Evolutionary conservation across 2,113 vertebrate genomes (phyloP).

Genomic region (Phyllopteryx taeniolatus): DNA sequence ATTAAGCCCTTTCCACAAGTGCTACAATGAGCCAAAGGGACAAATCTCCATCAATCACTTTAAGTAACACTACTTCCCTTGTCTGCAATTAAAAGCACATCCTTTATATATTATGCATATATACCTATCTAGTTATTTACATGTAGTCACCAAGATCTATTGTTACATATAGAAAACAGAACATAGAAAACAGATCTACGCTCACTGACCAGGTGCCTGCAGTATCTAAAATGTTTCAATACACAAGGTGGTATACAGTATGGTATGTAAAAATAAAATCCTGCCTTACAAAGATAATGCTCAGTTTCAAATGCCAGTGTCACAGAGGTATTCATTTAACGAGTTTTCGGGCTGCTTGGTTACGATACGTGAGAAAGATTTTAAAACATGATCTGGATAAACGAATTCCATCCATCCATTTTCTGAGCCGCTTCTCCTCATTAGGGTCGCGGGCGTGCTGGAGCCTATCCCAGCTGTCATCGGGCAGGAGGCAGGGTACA

Average conservation of each 20-base stretch:
- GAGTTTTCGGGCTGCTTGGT: not conserved
- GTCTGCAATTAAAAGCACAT: conserved; percentile 28
- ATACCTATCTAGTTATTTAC: conserved; percentile 34
- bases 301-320: not conserved
- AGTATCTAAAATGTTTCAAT: no score
- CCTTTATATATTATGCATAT: conserved; percentile 38
- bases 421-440: no score
- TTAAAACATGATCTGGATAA: not conserved
- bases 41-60: conserved; percentile 39
- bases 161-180: not conserved
- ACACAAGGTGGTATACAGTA: no score
- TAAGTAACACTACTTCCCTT: conserved; percentile 41
- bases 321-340: not conserved
- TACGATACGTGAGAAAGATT: not conserved
- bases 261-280: no score
- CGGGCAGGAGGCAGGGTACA: no score
- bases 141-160: conserved; percentile 17
- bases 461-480: no score
- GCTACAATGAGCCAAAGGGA: conserved; percentile 75
- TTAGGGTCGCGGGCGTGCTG: no score
- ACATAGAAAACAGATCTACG: not conserved
- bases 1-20: conserved; percentile 77
- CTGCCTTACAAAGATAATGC: not conserved
- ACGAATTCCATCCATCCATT: not conserved
- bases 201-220: not conserved